phyloP scores from a whole-genome alignment of 2,797 vertebrate species.

The Tiaroga cobitis region DNA sequence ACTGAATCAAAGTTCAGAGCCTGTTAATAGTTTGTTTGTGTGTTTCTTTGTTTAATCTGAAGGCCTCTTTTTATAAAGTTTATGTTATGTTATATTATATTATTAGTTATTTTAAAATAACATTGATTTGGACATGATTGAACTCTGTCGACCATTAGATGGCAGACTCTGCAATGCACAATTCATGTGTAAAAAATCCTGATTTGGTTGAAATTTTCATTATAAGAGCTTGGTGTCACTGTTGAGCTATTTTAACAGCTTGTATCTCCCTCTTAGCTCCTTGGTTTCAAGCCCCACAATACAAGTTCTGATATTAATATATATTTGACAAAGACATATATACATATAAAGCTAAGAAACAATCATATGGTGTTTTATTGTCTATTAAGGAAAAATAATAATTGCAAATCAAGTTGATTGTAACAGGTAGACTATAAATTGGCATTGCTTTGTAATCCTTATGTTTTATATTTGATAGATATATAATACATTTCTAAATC shows the following conservation, averaged over 20 bases:
- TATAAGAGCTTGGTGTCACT: constrained; percentile 72
- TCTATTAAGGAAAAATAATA: not conserved
- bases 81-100: too few relatives aligned
- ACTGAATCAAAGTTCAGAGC: not conserved
- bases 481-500: not conserved
- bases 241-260: constrained; percentile 70
- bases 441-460: not conserved
- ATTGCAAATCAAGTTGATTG: constrained; percentile 27
- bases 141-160: not conserved
- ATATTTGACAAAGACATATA: constrained; percentile 28
- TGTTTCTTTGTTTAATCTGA: not conserved
- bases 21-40: not conserved
- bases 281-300: not conserved
- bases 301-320: constrained; percentile 37
- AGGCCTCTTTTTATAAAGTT: not conserved
- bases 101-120: too few relatives aligned
- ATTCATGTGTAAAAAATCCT: not conserved
- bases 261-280: not conserved
- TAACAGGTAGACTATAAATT: not conserved
- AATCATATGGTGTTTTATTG: constrained; percentile 32
- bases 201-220: constrained; percentile 37
- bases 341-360: constrained; percentile 45
- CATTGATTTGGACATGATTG: too few relatives aligned
- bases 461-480: constrained; percentile 26
- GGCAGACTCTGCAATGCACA: not conserved